These are phyloP conservation scores for Palaemon carinicauda DNA, from an alignment of 1,140 invertebrate species.

Conservation along the genomic window DNA sequence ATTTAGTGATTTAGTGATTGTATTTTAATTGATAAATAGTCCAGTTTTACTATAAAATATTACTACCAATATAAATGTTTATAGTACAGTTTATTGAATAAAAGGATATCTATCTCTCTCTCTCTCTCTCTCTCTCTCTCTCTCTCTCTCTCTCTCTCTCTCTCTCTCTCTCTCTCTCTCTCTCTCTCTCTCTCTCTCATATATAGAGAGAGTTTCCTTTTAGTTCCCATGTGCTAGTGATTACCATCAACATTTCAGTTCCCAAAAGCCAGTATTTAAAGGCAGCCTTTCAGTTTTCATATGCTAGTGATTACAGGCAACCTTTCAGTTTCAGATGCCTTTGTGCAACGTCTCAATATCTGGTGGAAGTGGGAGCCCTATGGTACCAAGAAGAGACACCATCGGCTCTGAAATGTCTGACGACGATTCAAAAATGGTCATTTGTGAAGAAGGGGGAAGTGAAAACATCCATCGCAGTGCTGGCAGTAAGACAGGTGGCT, in stretches of 20 bases:
- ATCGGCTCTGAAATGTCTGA: constrained; percentile 56
- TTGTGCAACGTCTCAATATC: neutral
- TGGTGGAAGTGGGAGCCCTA: neutral
- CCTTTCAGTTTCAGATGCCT: constrained; percentile 29
- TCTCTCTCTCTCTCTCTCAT: neutral
- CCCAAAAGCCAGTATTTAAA: neutral
- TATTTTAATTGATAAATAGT: no score
- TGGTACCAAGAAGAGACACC: constrained; percentile 29
- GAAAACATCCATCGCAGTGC: neutral
- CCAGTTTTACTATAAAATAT: no score
- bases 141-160: neutral
- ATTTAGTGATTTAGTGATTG: no score
- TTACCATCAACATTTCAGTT: neutral
- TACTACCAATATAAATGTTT: no score
- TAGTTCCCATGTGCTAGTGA: neutral
- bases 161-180: neutral
- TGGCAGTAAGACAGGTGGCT: constrained; percentile 22
- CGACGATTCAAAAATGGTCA: constrained; percentile 58
- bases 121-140: no score
- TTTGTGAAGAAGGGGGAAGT: constrained; percentile 46
- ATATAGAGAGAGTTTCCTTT: no score
- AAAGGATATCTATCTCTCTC: no score
- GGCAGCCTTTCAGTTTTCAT: no score
- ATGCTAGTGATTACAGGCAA: constrained; percentile 21
- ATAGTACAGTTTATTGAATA: no score